These are phyloP conservation scores for Diadophis punctatus DNA, from an alignment of 2,113 vertebrate species.

Conservation along the genomic window DNA sequence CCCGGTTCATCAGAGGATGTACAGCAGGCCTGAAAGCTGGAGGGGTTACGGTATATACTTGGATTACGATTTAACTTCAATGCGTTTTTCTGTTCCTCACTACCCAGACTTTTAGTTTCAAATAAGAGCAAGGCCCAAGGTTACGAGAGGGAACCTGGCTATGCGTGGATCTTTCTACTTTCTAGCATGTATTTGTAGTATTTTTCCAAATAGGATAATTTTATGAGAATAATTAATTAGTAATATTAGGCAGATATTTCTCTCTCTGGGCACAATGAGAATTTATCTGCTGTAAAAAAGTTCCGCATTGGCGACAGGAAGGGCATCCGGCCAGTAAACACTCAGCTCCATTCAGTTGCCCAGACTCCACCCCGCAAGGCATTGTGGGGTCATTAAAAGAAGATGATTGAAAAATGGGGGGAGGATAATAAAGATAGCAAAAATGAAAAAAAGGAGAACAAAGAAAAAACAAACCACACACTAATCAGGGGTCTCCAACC, in stretches of 20 bases:
- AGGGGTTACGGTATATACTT: neutral
- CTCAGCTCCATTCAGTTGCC: no score
- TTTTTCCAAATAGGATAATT: neutral
- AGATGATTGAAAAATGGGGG: no score
- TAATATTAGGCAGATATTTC: no score
- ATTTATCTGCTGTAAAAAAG: no score
- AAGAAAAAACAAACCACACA: neutral
- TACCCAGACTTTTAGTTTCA: neutral
- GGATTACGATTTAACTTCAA: neutral
- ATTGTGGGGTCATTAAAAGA: no score
- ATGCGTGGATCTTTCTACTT: neutral
- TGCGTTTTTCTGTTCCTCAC: neutral
- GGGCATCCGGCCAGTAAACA: no score
- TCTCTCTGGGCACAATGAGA: no score
- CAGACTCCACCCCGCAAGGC: no score
- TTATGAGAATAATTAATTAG: no score
- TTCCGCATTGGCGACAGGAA: no score
- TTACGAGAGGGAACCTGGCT: neutral
- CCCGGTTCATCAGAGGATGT: neutral
- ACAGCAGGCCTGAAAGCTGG: neutral
- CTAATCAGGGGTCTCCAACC: no score
- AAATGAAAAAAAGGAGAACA: neutral
- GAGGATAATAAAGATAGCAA: no score
- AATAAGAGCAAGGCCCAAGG: neutral
- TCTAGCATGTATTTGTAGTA: neutral